Evolutionary conservation across 2,113 vertebrate genomes (phyloP).

Genomic region (Lasiurus cinereus): DNA sequence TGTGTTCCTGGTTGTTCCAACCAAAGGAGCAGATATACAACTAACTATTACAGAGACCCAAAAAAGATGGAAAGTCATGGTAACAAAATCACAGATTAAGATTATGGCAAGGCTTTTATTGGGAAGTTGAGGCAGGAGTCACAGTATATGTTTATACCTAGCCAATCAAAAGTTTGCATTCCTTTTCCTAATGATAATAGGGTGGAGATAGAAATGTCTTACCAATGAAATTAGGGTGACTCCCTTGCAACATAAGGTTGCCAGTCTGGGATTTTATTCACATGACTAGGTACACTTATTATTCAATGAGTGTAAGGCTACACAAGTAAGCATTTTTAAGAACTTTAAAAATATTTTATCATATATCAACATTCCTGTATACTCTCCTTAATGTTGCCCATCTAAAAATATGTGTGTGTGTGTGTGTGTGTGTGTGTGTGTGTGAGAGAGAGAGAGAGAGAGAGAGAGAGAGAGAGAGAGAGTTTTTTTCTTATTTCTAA

Average conservation of each 20-base stretch:
- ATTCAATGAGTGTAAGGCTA: background rate
- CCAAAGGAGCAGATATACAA: background rate
- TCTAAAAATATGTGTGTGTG: background rate
- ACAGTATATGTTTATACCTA: background rate
- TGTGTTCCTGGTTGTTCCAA: background rate
- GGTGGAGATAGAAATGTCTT: background rate
- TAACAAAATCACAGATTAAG: background rate
- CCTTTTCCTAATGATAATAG: too few relatives aligned
- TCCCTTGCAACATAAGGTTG: background rate
- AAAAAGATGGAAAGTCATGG: background rate
- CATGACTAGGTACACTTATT: background rate
- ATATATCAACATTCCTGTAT: background rate
- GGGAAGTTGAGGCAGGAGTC: background rate
- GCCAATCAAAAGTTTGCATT: background rate
- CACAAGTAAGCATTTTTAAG: background rate
- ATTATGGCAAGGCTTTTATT: slow-evolving; percentile 64
- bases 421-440: background rate
- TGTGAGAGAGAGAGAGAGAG: background rate
- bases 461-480: background rate
- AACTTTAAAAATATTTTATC: background rate
- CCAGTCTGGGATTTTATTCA: background rate
- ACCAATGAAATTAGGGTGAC: background rate
- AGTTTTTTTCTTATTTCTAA: background rate
- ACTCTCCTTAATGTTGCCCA: background rate
- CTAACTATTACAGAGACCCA: background rate